Evolutionary conservation across 2,888 invertebrate genomes (phyloP), one percentile per base, ranked within the genome.

Genomic region (Eupeodes latifasciatus): DNA sequence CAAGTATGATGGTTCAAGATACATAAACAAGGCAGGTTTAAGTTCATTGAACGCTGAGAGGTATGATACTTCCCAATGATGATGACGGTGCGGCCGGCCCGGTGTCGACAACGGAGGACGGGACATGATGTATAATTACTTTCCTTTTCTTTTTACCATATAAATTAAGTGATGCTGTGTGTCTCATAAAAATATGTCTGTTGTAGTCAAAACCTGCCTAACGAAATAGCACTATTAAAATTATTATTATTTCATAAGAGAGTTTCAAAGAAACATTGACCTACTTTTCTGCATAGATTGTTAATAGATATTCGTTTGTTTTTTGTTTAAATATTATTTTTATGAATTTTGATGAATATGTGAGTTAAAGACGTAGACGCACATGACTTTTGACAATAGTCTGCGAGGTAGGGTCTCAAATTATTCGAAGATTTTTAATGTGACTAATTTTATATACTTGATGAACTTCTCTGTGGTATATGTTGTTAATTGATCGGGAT

Each of bases 191-290:
- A 53, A 66, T 47, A 74, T 3, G 27, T 27, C 27, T 27, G 67
- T 19, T 34, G 9, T 27, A 27, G 27, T 19, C 19, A 49, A 64
- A 66, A 71, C 55, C 40, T 66, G 36, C 51, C 59, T 11, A 49
- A 57, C 49, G 16, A 74, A 76, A 47, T 64, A 53, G 53, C 55
- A 44, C 47, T 49, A 19, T 40, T 40, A 44, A 71, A 55, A 51
- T 40, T 75, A 57, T 47, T 14, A n/a, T 57, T 67, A 79, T 87
- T 87, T 87, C 87, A 67, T 84, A 87, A 87, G 87, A 87, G 87
- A 81, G 76, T 81, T 87, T 84, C 62, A 80, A 47, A 84, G 80
- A 87, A 87, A 84, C 87, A 87, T 87, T 87, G 87, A 87, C 87
- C 87, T 71, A 87, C 87, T 87, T 87, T 77, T 79, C 7, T 40